Evolutionary conservation across 2,888 invertebrate genomes (phyloP).

Genomic region (Lasiommata megera): DNA sequence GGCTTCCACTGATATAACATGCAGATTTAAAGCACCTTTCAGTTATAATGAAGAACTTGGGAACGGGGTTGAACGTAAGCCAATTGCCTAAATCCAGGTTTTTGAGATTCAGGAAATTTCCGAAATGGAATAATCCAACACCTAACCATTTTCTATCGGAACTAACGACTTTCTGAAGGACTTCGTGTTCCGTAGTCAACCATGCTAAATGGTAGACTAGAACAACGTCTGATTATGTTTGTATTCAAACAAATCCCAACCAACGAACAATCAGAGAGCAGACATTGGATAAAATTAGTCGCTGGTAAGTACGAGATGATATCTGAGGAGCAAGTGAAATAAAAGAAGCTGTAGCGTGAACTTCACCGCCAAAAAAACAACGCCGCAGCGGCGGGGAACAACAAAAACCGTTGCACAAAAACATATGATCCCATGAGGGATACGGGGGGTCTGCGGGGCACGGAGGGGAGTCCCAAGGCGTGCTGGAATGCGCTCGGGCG

Average conservation of each 20-base stretch:
- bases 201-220: too few relatives aligned
- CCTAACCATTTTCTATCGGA: too few relatives aligned
- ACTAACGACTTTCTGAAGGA: too few relatives aligned
- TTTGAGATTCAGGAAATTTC: too few relatives aligned
- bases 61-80: too few relatives aligned
- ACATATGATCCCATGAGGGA: constrained; percentile 80
- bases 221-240: too few relatives aligned
- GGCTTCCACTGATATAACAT: too few relatives aligned
- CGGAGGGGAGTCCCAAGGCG: constrained; percentile 67
- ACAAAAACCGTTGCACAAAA: constrained; percentile 82
- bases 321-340: constrained; percentile 67
- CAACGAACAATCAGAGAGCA: background rate
- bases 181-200: too few relatives aligned
- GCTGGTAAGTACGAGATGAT: constrained; percentile 55
- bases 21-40: too few relatives aligned
- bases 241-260: background rate
- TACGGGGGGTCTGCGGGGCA: constrained; percentile 55
- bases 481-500: constrained; percentile 79
- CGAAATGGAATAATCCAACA: too few relatives aligned
- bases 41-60: too few relatives aligned
- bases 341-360: constrained; percentile 76
- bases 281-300: constrained; percentile 31
- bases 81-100: too few relatives aligned
- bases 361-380: constrained; percentile 68
- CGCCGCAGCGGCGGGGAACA: constrained; percentile 75